A percentile compares a stretch with the other conserved stretches of the same genome.
phyloP scores from a whole-genome alignment of 2,113 vertebrate genomes.

The Salvelinus sp. region DNA sequence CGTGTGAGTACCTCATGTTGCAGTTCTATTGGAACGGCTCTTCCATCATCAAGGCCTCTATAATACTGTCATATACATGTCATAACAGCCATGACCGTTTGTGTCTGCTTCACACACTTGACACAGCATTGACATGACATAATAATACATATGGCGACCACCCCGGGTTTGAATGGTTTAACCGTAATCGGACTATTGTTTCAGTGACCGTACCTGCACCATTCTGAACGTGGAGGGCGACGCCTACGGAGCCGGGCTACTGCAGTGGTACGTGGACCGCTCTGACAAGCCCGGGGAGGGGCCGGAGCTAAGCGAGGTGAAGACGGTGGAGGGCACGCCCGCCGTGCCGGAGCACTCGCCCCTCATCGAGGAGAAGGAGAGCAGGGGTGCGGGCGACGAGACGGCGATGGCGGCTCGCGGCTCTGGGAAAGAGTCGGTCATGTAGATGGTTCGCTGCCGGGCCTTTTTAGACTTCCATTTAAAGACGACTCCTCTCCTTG shows the following conservation, averaged over 20 bases:
- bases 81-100: too few species aligned
- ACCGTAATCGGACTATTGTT: not conserved
- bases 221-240: slow-evolving; percentile 89
- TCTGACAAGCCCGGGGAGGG: not conserved
- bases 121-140: too few species aligned
- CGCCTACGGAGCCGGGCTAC: slow-evolving; percentile 83
- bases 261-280: slow-evolving; percentile 79
- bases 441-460: slow-evolving; percentile 61
- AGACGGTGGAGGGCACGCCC: slow-evolving; percentile 24
- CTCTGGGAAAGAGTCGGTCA: slow-evolving; percentile 73
- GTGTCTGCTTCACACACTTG: too few species aligned
- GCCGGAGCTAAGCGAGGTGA: slow-evolving; percentile 65
- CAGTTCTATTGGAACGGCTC: not conserved
- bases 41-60: too few species aligned
- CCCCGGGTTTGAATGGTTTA: too few species aligned
- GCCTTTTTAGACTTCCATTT: not conserved
- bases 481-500: not conserved
- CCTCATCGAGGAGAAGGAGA: slow-evolving; percentile 69
- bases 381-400: not conserved
- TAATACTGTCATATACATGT: too few species aligned
- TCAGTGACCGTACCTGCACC: slow-evolving; percentile 88
- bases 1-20: slow-evolving; percentile 77
- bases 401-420: fast-evolving
- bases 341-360: slow-evolving; percentile 67
- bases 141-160: too few species aligned